phyloP scores from a whole-genome alignment of 2,797 vertebrate species.

The Bryconaethiops microstoma region DNA sequence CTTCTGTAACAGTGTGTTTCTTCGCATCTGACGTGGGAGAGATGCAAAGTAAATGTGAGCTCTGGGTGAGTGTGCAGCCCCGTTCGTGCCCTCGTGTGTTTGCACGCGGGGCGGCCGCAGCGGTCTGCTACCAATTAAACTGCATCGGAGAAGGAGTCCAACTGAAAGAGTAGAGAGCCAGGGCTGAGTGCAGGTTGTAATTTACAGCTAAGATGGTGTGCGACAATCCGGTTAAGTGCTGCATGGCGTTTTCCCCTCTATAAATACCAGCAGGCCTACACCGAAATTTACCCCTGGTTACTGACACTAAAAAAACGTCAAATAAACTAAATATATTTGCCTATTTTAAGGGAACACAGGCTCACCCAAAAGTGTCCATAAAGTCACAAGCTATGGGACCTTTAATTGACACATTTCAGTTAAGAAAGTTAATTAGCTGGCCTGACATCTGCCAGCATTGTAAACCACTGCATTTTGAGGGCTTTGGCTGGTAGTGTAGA shows the following conservation, averaged over 20 bases:
- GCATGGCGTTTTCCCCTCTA: conserved; percentile 46
- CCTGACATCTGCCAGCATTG: not conserved
- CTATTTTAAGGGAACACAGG: conserved; percentile 8
- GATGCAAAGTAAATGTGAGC: not conserved
- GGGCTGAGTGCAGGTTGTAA: conserved; percentile 35
- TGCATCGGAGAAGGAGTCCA: conserved; percentile 27
- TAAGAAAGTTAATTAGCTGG: not conserved
- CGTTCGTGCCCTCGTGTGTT: conserved; percentile 9
- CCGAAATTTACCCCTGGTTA: conserved; percentile 44
- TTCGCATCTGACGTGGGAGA: not conserved
- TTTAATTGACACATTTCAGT: not conserved
- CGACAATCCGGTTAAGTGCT: conserved; percentile 46
- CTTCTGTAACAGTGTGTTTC: conserved; percentile 6
- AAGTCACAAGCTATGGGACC: not conserved
- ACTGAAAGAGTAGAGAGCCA: conserved; percentile 19
- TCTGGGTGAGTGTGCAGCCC: conserved; percentile 9
- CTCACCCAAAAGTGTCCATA: not conserved
- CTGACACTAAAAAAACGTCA: not conserved
- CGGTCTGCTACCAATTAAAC: conserved; percentile 37
- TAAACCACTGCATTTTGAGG: not conserved
- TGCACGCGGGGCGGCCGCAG: conserved; percentile 35
- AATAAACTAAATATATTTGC: conserved; percentile 38
- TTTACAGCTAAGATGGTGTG: conserved; percentile 50
- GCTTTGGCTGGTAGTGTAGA: not conserved
- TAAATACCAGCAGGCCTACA: conserved; percentile 46